Base-by-base conservation (phyloP, 2,888 invertebrate species). In the Sminthurinus aureus region DNA sequence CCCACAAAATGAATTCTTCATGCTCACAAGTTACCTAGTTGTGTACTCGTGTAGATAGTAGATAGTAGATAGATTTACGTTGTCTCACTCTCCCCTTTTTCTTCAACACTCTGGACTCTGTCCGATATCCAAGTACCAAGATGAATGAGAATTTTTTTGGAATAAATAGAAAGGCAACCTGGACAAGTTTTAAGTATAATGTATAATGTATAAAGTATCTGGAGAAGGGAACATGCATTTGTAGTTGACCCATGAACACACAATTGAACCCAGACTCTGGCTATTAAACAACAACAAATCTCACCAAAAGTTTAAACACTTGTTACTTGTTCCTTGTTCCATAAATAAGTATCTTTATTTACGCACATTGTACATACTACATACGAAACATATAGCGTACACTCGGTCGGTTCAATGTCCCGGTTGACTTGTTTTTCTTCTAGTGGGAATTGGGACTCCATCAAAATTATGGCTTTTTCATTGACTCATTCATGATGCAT, bases 1-100 rank as follows among this genome's bases (percentile, higher is more conserved):
- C 86, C 79, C 64, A 83, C 73, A 76, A 50, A 84, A 84, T 81
- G 24, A 64, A 84, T 84, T 77, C 77, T 81, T 58, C 77, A 84
- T 74, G 80, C 80, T 24, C 66, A 51, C 1, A 38, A 38, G 38
- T 38, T 38, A 38, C 38, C 38, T 38, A 38, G 1, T 38, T 38
- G 6, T 38, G 38, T 38, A 38, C n/a, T n/a, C n/a, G n/a, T n/a
- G n/a, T 38, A 38, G 3, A 4, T 38, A 38, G 6, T 4, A 38
- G 1, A 38, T 6, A 38, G 38, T 4, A 38, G 1, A 38, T 6
- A 38, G 38, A 38, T 4, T 73, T 18, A 6, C 38, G 74, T 38
- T 38, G 26, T 38, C 69, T 26, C 76, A 24, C 75, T 51, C 84
- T 1, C 50, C 52, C 26, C 81, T 58, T 11, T 81, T 24, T 58